Evolutionary conservation across 2,113 vertebrate genomes (phyloP).

Genomic region (Halichoerus grypus): DNA sequence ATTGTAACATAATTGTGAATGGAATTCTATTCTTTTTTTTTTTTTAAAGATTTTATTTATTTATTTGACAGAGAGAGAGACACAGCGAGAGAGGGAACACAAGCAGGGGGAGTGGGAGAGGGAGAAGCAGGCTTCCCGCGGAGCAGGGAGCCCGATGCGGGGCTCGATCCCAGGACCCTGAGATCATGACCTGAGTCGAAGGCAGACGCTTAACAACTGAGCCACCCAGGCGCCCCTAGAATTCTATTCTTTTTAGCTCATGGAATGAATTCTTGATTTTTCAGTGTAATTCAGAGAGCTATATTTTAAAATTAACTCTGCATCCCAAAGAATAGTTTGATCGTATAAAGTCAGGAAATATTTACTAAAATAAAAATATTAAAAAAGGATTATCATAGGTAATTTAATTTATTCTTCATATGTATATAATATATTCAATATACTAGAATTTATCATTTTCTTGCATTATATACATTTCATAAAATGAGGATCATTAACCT

Average conservation of each 20-base stretch:
- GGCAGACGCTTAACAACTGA: too few species aligned
- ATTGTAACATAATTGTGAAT: conserved; percentile 15
- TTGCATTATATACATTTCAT: not conserved
- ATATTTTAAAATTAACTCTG: conserved; percentile 34
- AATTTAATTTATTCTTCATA: conserved; percentile 23
- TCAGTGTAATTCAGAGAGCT: not conserved
- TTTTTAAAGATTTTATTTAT: too few species aligned
- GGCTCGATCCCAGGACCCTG: too few species aligned
- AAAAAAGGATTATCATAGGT: not conserved
- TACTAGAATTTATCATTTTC: not conserved
- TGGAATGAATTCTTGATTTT: conserved; percentile 4
- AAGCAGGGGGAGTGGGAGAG: too few species aligned
- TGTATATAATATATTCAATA: not conserved
- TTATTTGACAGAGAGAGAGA: too few species aligned
- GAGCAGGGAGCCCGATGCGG: too few species aligned
- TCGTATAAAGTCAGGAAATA: conserved; percentile 36
- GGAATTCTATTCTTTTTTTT: conserved; percentile 38
- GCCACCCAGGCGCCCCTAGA: not conserved
- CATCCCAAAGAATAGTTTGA: conserved; percentile 22
- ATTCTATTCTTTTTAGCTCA: conserved; percentile 33
- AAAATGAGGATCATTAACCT: not conserved
- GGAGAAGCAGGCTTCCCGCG: too few species aligned
- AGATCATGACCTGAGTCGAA: too few species aligned
- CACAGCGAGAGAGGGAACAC: too few species aligned
- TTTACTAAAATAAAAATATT: conserved; percentile 31